Conservation (phyloP, 92 coral and sea anemone genomes). For the Palythoa caribaeorum region DNA sequence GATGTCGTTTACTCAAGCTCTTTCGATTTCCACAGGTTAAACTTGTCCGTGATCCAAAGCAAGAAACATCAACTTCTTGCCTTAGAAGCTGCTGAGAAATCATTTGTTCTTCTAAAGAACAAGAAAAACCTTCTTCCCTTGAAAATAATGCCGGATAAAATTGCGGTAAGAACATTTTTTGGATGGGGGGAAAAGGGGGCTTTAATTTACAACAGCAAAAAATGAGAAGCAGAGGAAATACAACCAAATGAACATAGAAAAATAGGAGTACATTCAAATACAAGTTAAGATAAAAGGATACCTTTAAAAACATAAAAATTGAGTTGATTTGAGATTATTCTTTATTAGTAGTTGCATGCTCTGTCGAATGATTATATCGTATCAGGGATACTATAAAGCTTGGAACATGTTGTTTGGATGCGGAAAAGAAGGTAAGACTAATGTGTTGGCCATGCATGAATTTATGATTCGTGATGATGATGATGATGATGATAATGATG, state of each 20-base stretch:
- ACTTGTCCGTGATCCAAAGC: constrained; percentile 56
- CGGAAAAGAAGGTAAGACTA: background rate
- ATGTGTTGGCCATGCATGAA: background rate
- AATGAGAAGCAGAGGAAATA: background rate
- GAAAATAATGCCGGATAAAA: constrained; percentile 42
- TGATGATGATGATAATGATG: no score
- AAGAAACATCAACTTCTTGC: constrained; percentile 45
- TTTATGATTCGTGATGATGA: no score
- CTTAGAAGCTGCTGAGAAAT: constrained; percentile 57
- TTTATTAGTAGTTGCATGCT: background rate
- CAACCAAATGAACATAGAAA: no score
- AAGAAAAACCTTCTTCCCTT: constrained; percentile 48
- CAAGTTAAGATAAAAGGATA: no score
- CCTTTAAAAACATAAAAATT: no score
- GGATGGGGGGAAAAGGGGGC: no score
- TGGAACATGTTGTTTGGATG: background rate
- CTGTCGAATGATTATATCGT: background rate
- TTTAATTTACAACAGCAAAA: background rate
- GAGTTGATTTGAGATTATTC: background rate
- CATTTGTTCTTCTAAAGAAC: constrained; percentile 60
- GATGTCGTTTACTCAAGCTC: background rate
- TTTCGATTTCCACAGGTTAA: constrained; percentile 19
- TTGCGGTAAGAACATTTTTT: constrained; percentile 42
- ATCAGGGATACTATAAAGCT: background rate
- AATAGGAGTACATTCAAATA: no score